Evolutionary conservation across 2,888 invertebrate genomes (phyloP).

Genomic region (Drosophila nigritarsus): DNA sequence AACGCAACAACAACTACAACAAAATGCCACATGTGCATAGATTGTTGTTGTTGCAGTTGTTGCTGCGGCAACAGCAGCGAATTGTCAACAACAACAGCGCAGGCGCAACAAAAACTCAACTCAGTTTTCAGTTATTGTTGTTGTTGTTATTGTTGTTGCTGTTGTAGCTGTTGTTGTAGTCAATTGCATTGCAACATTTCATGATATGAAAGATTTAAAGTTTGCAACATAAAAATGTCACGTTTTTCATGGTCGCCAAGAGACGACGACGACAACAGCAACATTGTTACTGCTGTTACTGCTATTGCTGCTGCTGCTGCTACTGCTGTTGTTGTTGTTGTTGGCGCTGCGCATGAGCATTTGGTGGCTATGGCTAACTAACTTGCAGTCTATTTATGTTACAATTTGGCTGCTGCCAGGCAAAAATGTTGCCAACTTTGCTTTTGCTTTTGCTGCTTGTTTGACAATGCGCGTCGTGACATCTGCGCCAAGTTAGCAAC

Average conservation of each 20-base stretch:
- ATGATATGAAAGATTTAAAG: constrained; percentile 84
- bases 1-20: constrained; percentile 18
- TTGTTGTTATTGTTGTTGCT: constrained; percentile 45
- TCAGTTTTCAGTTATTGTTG: constrained; percentile 28
- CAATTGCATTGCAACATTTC: constrained; percentile 79
- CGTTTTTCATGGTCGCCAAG: constrained; percentile 85
- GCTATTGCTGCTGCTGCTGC: constrained; percentile 20
- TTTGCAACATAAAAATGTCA: constrained; percentile 85
- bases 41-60: constrained; percentile 26
- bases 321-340: constrained; percentile 41
- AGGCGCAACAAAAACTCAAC: constrained; percentile 69
- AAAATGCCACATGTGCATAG: constrained; percentile 50
- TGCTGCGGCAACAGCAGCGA: constrained; percentile 46
- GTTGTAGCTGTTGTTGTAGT: constrained; percentile 68
- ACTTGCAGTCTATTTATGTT: constrained; percentile 79
- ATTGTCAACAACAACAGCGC: constrained; percentile 75
- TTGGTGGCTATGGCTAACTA: constrained; percentile 69
- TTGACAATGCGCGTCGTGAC: constrained; percentile 83
- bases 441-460: constrained; percentile 58
- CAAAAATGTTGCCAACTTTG: constrained; percentile 74
- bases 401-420: constrained; percentile 77
- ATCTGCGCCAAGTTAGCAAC: constrained; percentile 77
- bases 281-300: constrained; percentile 39
- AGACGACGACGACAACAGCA: constrained; percentile 55
- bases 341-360: constrained; percentile 79